Conservation (phyloP, 2,888 invertebrate species). For the Diachrysia chrysitis region DNA sequence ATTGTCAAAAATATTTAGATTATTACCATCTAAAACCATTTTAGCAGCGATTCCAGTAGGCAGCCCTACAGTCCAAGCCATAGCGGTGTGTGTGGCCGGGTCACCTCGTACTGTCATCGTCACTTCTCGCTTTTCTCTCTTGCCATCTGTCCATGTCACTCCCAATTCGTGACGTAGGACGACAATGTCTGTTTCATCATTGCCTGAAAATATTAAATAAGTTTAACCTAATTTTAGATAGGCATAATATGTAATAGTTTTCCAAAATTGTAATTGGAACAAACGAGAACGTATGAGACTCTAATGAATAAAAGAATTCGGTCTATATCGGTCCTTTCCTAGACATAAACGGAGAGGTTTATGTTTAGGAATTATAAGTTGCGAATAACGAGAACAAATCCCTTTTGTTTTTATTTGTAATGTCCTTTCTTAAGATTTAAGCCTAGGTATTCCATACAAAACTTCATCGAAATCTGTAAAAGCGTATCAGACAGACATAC, state of each 20-base stretch:
- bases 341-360: no score
- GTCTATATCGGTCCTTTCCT: no score
- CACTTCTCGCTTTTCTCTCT: constrained; percentile 94
- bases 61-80: constrained; percentile 92
- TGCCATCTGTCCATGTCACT: constrained; percentile 97
- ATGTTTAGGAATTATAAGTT: no score
- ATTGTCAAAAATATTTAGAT: background rate
- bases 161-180: constrained; percentile 98
- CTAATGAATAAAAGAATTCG: no score
- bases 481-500: no score
- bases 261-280: no score
- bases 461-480: no score
- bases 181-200: constrained; percentile 97
- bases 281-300: no score
- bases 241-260: background rate
- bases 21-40: constrained; percentile 98
- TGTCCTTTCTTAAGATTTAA: no score
- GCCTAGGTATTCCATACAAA: no score
- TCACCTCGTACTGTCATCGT: constrained; percentile 97
- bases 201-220: constrained; percentile 68
- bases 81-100: constrained; percentile 95
- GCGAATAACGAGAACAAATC: no score
- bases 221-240: background rate
- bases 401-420: no score
- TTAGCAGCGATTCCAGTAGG: constrained; percentile 98